Conservation (phyloP, 2,113 vertebrate genomes). For the Cebus imitator region DNA sequence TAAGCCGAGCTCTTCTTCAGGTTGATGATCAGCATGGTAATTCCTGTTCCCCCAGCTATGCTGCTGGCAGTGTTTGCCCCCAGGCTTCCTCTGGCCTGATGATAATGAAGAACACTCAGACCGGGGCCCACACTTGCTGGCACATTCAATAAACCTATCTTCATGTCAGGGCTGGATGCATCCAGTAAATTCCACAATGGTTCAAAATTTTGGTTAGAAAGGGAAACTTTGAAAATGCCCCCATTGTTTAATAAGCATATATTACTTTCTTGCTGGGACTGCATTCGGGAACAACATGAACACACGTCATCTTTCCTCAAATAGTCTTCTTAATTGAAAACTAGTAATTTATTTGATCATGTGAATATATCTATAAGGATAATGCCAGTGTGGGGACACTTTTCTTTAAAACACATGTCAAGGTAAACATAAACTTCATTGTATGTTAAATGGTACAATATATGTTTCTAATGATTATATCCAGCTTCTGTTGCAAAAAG, state of each 20-base stretch:
- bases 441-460: not conserved
- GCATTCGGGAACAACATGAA: fast-evolving
- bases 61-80: slow-evolving; percentile 54
- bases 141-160: not conserved
- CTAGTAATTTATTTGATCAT: not conserved
- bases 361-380: not conserved
- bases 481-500: not conserved
- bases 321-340: not conserved
- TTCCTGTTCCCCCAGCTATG: not conserved
- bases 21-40: not conserved
- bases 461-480: not conserved
- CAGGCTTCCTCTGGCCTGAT: slow-evolving; percentile 45
- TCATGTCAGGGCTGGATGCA: not conserved
- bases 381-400: not conserved
- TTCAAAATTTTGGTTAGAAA: not conserved
- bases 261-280: not conserved
- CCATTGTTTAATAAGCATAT: not conserved
- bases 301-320: fast-evolving
- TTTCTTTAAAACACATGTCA: not conserved
- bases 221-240: not conserved
- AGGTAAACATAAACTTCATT: not conserved
- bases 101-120: not conserved
- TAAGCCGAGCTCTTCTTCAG: not conserved
- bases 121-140: fast-evolving
- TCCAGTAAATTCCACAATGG: not conserved